Base-by-base conservation (phyloP, 2,888 invertebrate genomes). In the Hirtodrosophila cameraria region DNA sequence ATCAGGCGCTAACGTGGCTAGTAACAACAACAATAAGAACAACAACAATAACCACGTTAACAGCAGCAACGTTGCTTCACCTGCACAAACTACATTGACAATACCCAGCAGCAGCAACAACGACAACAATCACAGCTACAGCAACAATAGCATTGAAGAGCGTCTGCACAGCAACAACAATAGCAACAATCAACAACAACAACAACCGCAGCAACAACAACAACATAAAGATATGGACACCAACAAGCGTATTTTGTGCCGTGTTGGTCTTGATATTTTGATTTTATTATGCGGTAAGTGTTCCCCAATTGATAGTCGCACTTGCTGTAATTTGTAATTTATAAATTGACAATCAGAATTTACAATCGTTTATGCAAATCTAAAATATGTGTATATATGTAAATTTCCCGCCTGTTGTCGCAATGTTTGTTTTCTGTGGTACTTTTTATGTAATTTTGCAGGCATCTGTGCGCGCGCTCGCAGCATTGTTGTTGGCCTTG, bases 281-380 rank as follows among this genome's bases (percentile, higher is more conserved):
- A 93, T 95, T 81, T 88, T 95, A 61, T 92, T 94, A 86, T 92
- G 94, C 88, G 94, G 95, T 95, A 91, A 94, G 94, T 93, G 20
- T 25, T n/a, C n/a, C n/a, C n/a, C n/a, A n/a, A n/a, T n/a, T n/a
- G n/a, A n/a, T n/a, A n/a, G n/a, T n/a, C n/a, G n/a, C n/a, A n/a
- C n/a, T n/a, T n/a, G n/a, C n/a, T n/a, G n/a, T n/a, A n/a, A n/a
- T n/a, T 57, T 27, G 18, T 25, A 39, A 8, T 33, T 42, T 43
- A 27, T 9, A 49, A 36, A 28, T 13, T n/a, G 6, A 31, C 46
- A 52, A 48, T 50, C 45, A 15, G 25, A 55, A 59, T 30, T 8
- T 60, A 53, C 18, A 31, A n/a, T 16, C 13, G 25, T 7, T 23
- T 23, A 27, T 46, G 8, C 23, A 23, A 31, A 66, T 23, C 18